Evolutionary conservation across 2,113 vertebrate species (phyloP).

Genomic region (Struthidea cinerea): DNA sequence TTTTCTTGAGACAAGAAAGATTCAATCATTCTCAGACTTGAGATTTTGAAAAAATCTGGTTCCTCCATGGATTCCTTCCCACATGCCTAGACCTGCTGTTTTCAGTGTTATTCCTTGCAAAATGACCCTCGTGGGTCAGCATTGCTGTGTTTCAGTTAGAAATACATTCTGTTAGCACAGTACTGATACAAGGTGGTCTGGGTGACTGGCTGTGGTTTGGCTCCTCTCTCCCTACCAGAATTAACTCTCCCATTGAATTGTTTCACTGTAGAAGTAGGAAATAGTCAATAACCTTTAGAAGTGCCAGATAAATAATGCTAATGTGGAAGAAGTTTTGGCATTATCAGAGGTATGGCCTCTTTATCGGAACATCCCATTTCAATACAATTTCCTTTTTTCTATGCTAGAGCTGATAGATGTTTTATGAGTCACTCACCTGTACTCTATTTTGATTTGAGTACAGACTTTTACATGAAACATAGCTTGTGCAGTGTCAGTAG

Average conservation of each 20-base stretch:
- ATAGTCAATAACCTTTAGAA: not conserved
- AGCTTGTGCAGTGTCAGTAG: not conserved
- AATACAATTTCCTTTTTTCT: not conserved
- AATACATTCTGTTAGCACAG: not conserved
- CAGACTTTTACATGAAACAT: not conserved
- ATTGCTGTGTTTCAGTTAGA: not conserved
- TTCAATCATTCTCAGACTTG: not conserved
- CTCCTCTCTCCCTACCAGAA: not conserved
- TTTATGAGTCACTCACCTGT: not conserved
- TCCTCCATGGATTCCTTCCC: not conserved
- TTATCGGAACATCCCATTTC: not conserved
- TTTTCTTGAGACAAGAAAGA: not conserved
- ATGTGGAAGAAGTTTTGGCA: not conserved
- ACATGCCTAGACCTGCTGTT: not conserved
- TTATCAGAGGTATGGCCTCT: not conserved
- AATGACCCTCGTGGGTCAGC: not conserved
- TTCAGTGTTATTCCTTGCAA: not conserved
- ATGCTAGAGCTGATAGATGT: rapidly evolving
- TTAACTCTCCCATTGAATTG: not conserved
- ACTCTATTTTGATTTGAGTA: not conserved
- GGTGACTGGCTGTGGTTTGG: not conserved
- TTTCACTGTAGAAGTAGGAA: not conserved
- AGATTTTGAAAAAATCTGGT: not conserved
- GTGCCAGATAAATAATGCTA: not conserved
- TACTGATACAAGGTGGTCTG: not conserved